phyloP scores from a whole-genome alignment of 2,888 invertebrate species.

The Drosophila limbata region DNA sequence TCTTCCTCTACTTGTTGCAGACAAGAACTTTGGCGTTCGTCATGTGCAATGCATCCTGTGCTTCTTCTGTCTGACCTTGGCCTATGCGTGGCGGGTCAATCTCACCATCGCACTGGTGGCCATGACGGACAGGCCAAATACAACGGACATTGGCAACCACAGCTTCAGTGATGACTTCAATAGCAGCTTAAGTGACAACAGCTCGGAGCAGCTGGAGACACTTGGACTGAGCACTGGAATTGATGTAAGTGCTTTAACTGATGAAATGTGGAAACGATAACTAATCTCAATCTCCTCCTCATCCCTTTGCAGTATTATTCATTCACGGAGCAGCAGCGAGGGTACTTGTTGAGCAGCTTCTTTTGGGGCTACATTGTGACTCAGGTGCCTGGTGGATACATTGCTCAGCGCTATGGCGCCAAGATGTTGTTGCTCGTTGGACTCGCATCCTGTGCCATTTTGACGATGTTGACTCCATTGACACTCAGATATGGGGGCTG shows the following conservation, averaged over 20 bases:
- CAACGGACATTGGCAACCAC: constrained; percentile 11
- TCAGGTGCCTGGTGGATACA: constrained; percentile 88
- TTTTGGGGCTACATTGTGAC: constrained; percentile 89
- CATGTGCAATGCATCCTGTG: constrained; percentile 88
- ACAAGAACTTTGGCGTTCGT: constrained; percentile 87
- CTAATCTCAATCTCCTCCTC: neutral
- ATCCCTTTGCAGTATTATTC: constrained; percentile 86
- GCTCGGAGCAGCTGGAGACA: neutral
- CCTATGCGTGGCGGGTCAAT: constrained; percentile 89
- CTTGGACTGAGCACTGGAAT: neutral
- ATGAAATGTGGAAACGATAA: neutral
- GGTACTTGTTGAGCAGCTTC: constrained; percentile 88
- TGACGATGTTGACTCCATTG: constrained; percentile 89
- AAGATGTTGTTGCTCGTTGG: constrained; percentile 88
- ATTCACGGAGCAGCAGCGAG: constrained; percentile 87
- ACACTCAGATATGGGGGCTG: constrained; percentile 89
- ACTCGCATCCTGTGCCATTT: constrained; percentile 87
- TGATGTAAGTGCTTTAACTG: constrained; percentile 17
- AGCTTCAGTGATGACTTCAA: constrained; percentile 4
- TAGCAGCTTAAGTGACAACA: constrained; percentile 3
- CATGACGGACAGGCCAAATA: constrained; percentile 87
- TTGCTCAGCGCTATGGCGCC: constrained; percentile 91
- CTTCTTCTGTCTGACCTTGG: constrained; percentile 88
- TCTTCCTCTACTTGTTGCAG: constrained; percentile 53
- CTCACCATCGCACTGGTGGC: constrained; percentile 91